Evolutionary conservation across 2,888 invertebrate species (phyloP).

Genomic region (Ormyrus thymus): DNA sequence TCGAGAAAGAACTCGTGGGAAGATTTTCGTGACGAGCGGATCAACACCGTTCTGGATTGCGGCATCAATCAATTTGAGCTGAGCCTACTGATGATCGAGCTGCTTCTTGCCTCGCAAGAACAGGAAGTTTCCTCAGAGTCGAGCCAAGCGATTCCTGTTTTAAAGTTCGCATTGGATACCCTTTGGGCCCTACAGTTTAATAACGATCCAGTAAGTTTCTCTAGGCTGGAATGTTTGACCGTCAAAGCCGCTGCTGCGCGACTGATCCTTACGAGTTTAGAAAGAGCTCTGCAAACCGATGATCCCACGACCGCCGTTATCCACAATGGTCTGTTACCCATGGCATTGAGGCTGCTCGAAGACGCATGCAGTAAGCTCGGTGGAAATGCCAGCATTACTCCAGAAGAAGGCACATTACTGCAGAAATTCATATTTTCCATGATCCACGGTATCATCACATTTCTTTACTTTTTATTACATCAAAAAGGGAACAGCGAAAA

Average conservation of each 20-base stretch:
- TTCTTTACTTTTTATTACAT: conserved; percentile 79
- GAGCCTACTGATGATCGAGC: conserved; percentile 78
- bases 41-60: conserved; percentile 76
- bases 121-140: conserved; percentile 77
- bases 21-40: conserved; percentile 77
- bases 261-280: conserved; percentile 78
- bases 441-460: conserved; percentile 78
- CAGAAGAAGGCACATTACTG: conserved; percentile 76
- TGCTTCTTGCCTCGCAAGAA: conserved; percentile 77
- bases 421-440: conserved; percentile 80
- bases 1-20: conserved; percentile 68
- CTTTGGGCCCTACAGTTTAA: conserved; percentile 80
- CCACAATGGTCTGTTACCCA: conserved; percentile 79
- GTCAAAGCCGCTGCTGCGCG: conserved; percentile 79
- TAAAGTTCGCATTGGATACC: conserved; percentile 79
- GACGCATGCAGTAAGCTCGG: conserved; percentile 74
- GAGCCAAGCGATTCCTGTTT: conserved; percentile 78
- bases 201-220: conserved; percentile 70
- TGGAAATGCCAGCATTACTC: conserved; percentile 50
- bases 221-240: conserved; percentile 73
- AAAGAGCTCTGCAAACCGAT: conserved; percentile 77
- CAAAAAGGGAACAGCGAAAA: conserved; percentile 76
- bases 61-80: conserved; percentile 78
- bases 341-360: conserved; percentile 79
- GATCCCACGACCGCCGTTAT: conserved; percentile 78